These are phyloP conservation scores for Orgyia antiqua DNA, from an alignment of 2,888 invertebrate species.

Conservation along the genomic window DNA sequence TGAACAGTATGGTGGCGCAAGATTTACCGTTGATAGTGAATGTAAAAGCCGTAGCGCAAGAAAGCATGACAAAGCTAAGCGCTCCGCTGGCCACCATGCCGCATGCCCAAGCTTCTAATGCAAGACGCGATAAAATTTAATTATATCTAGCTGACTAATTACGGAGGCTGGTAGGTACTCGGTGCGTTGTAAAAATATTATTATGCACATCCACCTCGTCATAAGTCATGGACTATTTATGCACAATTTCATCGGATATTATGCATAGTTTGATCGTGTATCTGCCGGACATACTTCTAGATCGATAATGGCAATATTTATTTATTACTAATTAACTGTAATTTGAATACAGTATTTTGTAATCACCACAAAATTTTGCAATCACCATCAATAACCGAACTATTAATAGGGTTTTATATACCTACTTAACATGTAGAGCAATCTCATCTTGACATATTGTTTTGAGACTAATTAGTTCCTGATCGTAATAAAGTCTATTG, in stretches of 20 bases:
- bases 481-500: no score
- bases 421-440: no score
- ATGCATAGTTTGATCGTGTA: slow-evolving; percentile 25
- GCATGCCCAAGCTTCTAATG: slow-evolving; percentile 49
- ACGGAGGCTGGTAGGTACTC: slow-evolving; percentile 27
- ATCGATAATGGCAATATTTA: no score
- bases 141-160: slow-evolving; percentile 54
- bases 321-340: no score
- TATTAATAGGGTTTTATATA: no score
- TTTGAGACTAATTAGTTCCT: no score
- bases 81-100: slow-evolving; percentile 46
- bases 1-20: slow-evolving; percentile 45
- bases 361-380: no score
- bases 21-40: slow-evolving; percentile 54
- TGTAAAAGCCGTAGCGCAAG: slow-evolving; percentile 41
- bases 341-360: no score
- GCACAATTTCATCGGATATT: slow-evolving; percentile 48
- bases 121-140: slow-evolving; percentile 64
- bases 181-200: slow-evolving; percentile 34
- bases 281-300: slow-evolving; percentile 19
- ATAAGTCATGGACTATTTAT: slow-evolving; percentile 48
- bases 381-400: no score
- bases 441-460: no score
- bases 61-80: slow-evolving; percentile 51
- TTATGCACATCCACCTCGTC: slow-evolving; percentile 30